Percentiles rank a stretch among this genome's conserved stretches.
Evolutionary conservation across 2,888 invertebrate species (phyloP).

Genomic region (Drosophila lacicola): DNA sequence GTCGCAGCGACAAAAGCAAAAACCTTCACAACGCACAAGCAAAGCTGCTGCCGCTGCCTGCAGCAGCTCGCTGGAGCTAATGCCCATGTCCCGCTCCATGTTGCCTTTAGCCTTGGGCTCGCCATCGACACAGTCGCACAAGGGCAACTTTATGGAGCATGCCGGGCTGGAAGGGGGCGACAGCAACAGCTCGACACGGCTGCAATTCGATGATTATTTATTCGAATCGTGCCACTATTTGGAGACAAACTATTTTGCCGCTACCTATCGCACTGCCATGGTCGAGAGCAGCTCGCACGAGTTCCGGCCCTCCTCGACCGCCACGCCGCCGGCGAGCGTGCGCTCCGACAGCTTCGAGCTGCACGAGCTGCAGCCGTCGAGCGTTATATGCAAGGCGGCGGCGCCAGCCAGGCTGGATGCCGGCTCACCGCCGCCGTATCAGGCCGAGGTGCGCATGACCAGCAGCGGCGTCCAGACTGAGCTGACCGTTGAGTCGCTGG

Average conservation of each 20-base stretch:
- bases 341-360: conserved; percentile 79
- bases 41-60: conserved; percentile 77
- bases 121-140: conserved; percentile 82
- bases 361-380: conserved; percentile 78
- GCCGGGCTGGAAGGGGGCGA: conserved; percentile 22
- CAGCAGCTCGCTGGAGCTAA: conserved; percentile 81
- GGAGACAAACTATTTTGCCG: conserved; percentile 85
- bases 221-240: conserved; percentile 84
- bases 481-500: conserved; percentile 79
- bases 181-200: conserved; percentile 58
- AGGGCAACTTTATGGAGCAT: conserved; percentile 59
- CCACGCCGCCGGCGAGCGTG: conserved; percentile 77
- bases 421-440: conserved; percentile 50
- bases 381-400: conserved; percentile 81
- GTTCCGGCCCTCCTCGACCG: conserved; percentile 84
- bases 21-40: conserved; percentile 41
- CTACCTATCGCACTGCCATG: conserved; percentile 85
- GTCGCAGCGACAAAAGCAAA: conserved; percentile 37
- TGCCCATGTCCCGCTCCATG: conserved; percentile 60
- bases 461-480: conserved; percentile 84
- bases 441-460: conserved; percentile 79
- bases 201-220: conserved; percentile 84
- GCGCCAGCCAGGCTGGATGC: conserved; percentile 36
- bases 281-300: conserved; percentile 84
- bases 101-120: conserved; percentile 55